These are phyloP conservation scores for Melanaphis sacchari DNA, from an alignment of 1,140 invertebrate genomes.

Conservation along the genomic window DNA sequence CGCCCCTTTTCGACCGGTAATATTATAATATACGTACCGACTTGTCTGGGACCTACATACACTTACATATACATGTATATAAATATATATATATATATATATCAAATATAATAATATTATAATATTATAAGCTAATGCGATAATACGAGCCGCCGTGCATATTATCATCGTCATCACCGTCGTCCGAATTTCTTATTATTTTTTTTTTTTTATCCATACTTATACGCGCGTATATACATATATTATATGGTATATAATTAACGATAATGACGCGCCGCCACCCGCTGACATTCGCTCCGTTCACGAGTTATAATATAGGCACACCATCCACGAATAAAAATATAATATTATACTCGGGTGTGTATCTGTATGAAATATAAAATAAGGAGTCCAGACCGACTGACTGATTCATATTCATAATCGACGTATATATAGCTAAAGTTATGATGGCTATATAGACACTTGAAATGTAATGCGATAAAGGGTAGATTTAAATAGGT, in stretches of 20 bases:
- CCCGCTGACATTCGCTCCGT: neutral
- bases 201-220: neutral
- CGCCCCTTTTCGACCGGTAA: neutral
- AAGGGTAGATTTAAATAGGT: no score
- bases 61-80: no score
- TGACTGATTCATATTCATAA: no score
- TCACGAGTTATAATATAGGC: neutral
- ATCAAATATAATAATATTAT: neutral
- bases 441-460: no score
- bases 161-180: neutral
- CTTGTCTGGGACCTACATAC: neutral
- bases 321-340: neutral
- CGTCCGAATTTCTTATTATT: no score
- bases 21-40: neutral
- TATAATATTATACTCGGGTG: no score
- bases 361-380: no score
- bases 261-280: neutral
- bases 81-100: neutral
- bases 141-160: neutral
- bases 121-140: neutral
- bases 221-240: no score
- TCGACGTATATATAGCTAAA: no score
- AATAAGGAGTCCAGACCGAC: no score
- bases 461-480: no score
- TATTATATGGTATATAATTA: neutral